Base-by-base conservation (phyloP, 2,797 vertebrate genomes). In the Melanotaenia parkinsoni region DNA sequence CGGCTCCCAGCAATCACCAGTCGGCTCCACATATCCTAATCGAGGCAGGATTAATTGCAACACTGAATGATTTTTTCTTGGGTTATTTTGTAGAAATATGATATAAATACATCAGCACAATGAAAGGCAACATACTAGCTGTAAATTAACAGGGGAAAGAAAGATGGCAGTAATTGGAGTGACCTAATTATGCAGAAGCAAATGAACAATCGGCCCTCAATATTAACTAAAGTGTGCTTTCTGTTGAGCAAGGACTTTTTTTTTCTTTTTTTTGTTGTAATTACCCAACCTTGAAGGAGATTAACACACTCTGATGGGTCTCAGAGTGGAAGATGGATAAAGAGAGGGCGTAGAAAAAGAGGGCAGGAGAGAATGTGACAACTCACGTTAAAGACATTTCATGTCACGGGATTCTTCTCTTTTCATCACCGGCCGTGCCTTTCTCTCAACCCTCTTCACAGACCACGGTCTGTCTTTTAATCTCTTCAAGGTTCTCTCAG, bases 241-340 rank as follows among this genome's bases (percentile, higher is more conserved):
- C 72, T 88, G 66, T 88, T 77, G 70, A 78, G 70, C 61, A 61
- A 70, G 70, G 24, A 18, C 18, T 20, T 45, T 18, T 58, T 58
- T 63, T 70, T 20, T 47, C 54, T 7, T n/a, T 73, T 81, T 78
- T 75, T 69, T 77, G 43, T 75, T 81, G 78, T 91, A 90, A 89
- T 93, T 92, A 87, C 70, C 81, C 74, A 86, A 84, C 86, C 87
- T 82, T 89, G 80, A 91, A 89, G 82, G 84, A 87, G 80, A 90
- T 91, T 85, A 89, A 75, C 79, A 66, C 75, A 77, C 75, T 88
- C 63, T 32, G 40, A 58, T 84, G 76, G 76, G 50, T 70, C 76
- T 79, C 20, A 2, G 74, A 80, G 70, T 70, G 72, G 63, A 72
- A 54, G 72, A 72, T 35, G 32, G 35, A 65, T 35, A 71, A 71